Evolutionary conservation across 1,140 invertebrate species (phyloP), one percentile per base, ranked within the genome.

Genomic region (Matsumurasca onukii): DNA sequence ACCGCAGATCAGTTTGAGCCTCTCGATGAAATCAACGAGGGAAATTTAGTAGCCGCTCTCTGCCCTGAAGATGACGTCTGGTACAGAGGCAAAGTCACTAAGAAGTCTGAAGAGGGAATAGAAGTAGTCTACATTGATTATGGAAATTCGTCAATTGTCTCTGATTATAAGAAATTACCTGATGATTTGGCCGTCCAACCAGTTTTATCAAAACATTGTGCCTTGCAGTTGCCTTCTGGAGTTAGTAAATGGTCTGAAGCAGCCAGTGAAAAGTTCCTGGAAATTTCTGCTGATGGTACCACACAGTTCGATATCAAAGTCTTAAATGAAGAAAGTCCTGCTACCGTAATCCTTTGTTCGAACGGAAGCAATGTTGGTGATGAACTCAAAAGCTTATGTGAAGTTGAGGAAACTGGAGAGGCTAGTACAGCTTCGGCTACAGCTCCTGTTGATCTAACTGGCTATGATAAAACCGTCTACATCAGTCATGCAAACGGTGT

Each of bases 121-220:
- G 86, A 89, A 78, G 87, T 90, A 0, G 74, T 87, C 0, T 90
- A 89, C 73, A 86, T 90, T 76, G 90, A 91, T 79, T 91, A 91
- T 73, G 89, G 89, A 24, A 91, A 91, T 76, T 85, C 85, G 0
- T 85, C 86, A 13, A 80, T 83, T 5, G 83, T 83, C 0, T 83
- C 80, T 25, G 82, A 85, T 73, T 77, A 90, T 34, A 77, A 84
- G 30, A 81, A 81, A 72, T 77, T 91, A 22, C 88, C 89, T 0
- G 83, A 86, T 66, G 83, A 88, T 67, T 77, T 91, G 2, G 82
- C 86, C 27, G 76, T 80, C 15, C 80, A 86, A 68, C 85, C 85
- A 3, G 80, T 83, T 3, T 73, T 90, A 0, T 85, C 88, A 0
- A 83, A 84, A 73, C 85, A 86, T 72, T 89, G 88, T 72, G 80